A percentile compares a stretch with the other conserved stretches of the same genome.
phyloP scores from a whole-genome alignment of 1,140 invertebrate species.

The Saccostrea echinata region DNA sequence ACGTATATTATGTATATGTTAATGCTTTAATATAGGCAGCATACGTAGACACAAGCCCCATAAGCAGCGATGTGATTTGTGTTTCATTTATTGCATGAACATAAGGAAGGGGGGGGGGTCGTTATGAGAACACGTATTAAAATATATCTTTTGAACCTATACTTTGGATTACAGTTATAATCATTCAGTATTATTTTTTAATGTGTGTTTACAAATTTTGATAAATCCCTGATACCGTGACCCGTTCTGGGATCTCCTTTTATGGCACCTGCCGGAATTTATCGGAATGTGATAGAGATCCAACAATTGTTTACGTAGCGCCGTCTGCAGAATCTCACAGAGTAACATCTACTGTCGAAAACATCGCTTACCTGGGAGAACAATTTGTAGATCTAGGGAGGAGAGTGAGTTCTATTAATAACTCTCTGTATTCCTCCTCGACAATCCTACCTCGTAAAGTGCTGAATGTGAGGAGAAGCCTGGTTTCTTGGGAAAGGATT shows the following conservation, averaged over 20 bases:
- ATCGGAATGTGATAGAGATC: conserved; percentile 33
- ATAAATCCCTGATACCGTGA: not conserved
- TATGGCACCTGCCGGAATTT: conserved; percentile 23
- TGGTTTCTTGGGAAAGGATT: not conserved
- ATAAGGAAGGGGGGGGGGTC: too few relatives aligned
- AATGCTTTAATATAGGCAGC: too few relatives aligned
- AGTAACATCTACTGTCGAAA: conserved; percentile 15
- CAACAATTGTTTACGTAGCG: conserved; percentile 14
- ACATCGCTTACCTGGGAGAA: not conserved
- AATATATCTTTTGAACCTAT: too few relatives aligned
- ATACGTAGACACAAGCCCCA: too few relatives aligned
- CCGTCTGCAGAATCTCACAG: conserved; percentile 5
- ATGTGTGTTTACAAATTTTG: too few relatives aligned
- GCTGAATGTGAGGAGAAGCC: not conserved
- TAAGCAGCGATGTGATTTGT: too few relatives aligned
- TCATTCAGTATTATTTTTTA: too few relatives aligned
- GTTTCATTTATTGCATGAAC: too few relatives aligned
- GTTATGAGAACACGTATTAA: too few relatives aligned
- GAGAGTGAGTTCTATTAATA: not conserved
- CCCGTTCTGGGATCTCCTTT: not conserved
- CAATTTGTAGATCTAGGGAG: conserved; percentile 21
- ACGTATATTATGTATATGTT: too few relatives aligned
- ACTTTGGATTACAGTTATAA: too few relatives aligned
- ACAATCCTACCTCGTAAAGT: not conserved
- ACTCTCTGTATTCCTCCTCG: not conserved